Conservation (phyloP, 2,888 invertebrate genomes). For the Protophormia terraenovae region DNA sequence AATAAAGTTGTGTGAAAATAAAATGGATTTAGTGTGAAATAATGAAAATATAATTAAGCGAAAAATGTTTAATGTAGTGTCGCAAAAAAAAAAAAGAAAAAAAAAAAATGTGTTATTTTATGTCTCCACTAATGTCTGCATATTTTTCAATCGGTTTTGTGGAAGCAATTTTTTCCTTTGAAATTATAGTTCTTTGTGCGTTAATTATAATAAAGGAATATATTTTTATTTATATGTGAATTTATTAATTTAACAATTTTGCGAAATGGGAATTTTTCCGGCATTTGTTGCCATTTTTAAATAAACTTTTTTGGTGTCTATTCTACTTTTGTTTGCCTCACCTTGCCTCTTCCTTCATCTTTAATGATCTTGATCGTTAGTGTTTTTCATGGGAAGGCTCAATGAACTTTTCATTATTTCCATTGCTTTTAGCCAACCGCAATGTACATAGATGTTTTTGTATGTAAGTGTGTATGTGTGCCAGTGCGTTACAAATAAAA, state of each 20-base stretch:
- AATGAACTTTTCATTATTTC: constrained; percentile 56
- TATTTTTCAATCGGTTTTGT: constrained; percentile 23
- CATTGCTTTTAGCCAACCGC: background rate
- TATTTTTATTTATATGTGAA: background rate
- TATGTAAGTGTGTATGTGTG: constrained; percentile 29
- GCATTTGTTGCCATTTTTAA: background rate
- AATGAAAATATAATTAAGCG: background rate
- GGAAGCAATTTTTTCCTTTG: background rate
- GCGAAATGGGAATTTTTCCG: constrained; percentile 23
- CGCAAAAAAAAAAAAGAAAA: background rate
- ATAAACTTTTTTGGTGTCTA: background rate
- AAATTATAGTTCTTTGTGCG: background rate
- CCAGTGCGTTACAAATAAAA: constrained; percentile 10
- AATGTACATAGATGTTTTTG: background rate
- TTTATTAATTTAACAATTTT: background rate
- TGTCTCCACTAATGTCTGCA: constrained; percentile 1
- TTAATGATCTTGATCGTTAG: constrained; percentile 24
- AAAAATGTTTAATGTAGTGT: constrained; percentile 19
- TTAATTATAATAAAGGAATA: background rate
- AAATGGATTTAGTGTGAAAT: constrained; percentile 9
- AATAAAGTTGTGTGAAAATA: constrained; percentile 2
- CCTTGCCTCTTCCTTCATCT: background rate
- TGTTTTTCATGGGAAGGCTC: constrained; percentile 50
- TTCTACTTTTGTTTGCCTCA: background rate
- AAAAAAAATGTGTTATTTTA: constrained; percentile 62